phyloP scores from a whole-genome alignment of 2,113 vertebrate genomes.

The Crocuta crocuta region DNA sequence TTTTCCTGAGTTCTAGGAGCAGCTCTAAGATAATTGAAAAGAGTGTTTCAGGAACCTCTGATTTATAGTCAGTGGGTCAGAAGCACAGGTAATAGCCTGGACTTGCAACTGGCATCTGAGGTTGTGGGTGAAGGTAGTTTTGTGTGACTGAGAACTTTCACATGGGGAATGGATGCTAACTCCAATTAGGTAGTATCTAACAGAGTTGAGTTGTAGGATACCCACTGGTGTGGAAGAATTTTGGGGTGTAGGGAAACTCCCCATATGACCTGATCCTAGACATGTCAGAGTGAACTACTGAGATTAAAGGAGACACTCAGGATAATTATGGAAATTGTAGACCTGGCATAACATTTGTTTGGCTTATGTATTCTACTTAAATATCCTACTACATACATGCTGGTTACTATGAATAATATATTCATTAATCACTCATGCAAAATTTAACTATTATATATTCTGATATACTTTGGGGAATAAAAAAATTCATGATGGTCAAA shows the following conservation, averaged over 20 bases:
- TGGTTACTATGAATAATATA: slow-evolving; percentile 68
- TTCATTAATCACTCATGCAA: slow-evolving; percentile 67
- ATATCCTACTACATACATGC: slow-evolving; percentile 19
- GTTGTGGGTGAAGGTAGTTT: not conserved
- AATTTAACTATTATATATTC: slow-evolving; percentile 73
- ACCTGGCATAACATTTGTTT: slow-evolving; percentile 13
- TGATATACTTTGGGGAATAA: slow-evolving; percentile 67
- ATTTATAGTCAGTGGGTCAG: not conserved
- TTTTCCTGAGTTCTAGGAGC: not conserved
- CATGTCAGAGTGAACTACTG: not conserved
- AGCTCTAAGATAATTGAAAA: not conserved
- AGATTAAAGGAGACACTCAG: not conserved
- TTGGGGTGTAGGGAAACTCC: not conserved
- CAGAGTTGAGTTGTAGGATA: not conserved
- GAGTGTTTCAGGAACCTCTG: not conserved
- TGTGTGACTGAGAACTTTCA: not conserved
- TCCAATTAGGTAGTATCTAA: not conserved
- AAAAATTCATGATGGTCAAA: slow-evolving; percentile 76
- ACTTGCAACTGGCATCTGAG: not conserved
- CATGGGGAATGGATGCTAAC: not conserved
- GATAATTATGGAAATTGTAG: not conserved
- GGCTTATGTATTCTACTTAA: slow-evolving; percentile 71
- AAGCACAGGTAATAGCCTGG: not conserved
- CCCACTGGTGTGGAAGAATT: not conserved
- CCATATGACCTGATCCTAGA: not conserved